Conservation (phyloP, 2,888 invertebrate genomes). For the Nesidiocoris tenuis region DNA sequence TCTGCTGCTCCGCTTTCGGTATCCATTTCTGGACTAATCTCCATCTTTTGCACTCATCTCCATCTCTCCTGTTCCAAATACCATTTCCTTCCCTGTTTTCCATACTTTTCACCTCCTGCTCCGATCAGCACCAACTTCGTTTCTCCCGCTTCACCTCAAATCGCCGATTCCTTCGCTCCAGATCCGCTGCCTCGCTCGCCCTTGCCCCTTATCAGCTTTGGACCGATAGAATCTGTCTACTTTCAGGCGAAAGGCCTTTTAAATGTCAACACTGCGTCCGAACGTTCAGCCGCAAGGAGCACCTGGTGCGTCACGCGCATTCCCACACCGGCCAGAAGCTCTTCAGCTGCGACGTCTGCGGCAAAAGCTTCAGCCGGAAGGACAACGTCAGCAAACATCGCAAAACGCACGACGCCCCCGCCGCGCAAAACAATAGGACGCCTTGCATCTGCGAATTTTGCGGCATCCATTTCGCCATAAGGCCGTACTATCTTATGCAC, state of each 20-base stretch:
- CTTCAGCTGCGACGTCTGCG: conserved; percentile 55
- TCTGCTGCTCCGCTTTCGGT: too few species aligned
- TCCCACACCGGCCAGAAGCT: conserved; percentile 63
- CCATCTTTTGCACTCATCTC: too few species aligned
- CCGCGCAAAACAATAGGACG: conserved; percentile 47
- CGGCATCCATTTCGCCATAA: conserved; percentile 66
- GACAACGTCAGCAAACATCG: conserved; percentile 64
- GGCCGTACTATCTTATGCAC: conserved; percentile 67
- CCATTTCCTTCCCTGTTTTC: too few species aligned
- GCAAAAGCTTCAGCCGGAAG: conserved; percentile 54
- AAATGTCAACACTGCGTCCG: conserved; percentile 66
- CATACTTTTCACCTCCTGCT: too few species aligned
- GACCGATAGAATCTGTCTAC: neutral
- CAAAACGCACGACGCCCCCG: conserved; percentile 62
- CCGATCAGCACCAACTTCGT: too few species aligned
- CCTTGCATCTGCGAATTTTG: conserved; percentile 66
- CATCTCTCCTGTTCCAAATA: too few species aligned
- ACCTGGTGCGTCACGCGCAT: conserved; percentile 65
- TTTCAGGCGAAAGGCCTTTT: conserved; percentile 61
- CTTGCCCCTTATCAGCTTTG: too few species aligned
- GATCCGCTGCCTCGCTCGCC: too few species aligned
- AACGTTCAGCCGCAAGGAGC: conserved; percentile 69
- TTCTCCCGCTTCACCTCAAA: too few species aligned
- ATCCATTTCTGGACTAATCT: too few species aligned
- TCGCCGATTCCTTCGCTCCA: too few species aligned